Conservation (phyloP, 2,113 vertebrate genomes). For the Oriolus oriolus region DNA sequence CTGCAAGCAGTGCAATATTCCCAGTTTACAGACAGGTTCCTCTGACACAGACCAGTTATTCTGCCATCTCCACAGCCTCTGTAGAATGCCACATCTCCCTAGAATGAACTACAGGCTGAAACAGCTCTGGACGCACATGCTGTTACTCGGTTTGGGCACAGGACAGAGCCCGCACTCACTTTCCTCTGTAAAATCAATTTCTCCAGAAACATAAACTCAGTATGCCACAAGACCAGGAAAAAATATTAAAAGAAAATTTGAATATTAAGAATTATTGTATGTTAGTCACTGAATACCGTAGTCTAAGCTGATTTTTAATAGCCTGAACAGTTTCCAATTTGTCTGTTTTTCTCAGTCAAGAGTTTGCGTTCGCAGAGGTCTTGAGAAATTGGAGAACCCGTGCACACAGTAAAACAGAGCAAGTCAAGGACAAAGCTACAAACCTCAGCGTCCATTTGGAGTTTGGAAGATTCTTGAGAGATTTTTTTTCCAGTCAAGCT, state of each 20-base stretch:
- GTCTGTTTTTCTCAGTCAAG: background rate
- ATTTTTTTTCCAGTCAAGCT: background rate
- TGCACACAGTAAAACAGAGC: background rate
- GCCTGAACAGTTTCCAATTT: background rate
- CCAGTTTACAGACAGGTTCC: background rate
- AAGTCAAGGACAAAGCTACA: constrained; percentile 41
- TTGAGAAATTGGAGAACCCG: background rate
- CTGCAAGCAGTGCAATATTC: background rate
- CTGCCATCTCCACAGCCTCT: background rate
- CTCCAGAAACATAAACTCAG: background rate
- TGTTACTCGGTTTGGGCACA: background rate
- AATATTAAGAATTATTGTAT: background rate
- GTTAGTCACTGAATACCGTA: accelerated
- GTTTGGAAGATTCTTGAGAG: background rate
- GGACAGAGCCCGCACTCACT: background rate
- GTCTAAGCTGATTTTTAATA: background rate
- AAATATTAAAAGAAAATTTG: background rate
- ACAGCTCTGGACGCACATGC: background rate
- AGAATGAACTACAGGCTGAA: background rate
- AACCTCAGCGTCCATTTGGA: background rate
- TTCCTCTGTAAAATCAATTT: background rate
- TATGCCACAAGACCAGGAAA: background rate
- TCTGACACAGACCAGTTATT: background rate
- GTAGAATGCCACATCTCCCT: background rate
- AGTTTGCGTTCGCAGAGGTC: background rate